phyloP scores from a whole-genome alignment of 2,113 vertebrate genomes.

The Alexandromys fortis region DNA sequence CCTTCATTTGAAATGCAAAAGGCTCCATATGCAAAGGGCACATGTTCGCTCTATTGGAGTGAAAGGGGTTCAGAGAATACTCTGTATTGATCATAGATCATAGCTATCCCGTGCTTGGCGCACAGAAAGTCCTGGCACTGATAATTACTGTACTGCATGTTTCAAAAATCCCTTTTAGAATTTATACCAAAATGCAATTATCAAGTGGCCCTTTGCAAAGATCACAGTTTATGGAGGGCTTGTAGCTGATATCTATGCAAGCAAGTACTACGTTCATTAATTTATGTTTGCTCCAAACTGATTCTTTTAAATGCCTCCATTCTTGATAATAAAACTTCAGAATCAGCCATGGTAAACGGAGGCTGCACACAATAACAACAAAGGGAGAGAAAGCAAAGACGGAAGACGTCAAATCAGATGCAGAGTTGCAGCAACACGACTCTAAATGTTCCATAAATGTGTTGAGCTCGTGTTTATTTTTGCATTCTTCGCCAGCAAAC shows the following conservation, averaged over 20 bases:
- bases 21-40: not conserved
- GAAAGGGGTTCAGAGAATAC: not conserved
- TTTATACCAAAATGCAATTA: not conserved
- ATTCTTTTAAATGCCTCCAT: not conserved
- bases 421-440: conserved; percentile 39
- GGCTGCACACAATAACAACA: not conserved
- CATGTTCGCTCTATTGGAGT: not conserved
- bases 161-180: not conserved
- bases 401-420: conserved; percentile 59
- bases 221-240: not conserved
- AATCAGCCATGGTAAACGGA: not conserved
- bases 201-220: not conserved
- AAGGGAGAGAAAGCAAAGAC: not conserved
- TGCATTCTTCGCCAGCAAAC: conserved; percentile 65
- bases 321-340: not conserved
- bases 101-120: not conserved
- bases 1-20: not conserved
- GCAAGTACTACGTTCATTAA: not conserved
- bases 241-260: not conserved
- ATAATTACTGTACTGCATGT: not conserved
- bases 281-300: not conserved
- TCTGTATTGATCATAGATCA: too few relatives aligned
- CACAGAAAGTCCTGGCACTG: not conserved
- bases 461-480: conserved; percentile 71
- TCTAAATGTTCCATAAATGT: conserved; percentile 56